Base-by-base conservation (phyloP, 2,797 vertebrate species). In the Platalea minor region DNA sequence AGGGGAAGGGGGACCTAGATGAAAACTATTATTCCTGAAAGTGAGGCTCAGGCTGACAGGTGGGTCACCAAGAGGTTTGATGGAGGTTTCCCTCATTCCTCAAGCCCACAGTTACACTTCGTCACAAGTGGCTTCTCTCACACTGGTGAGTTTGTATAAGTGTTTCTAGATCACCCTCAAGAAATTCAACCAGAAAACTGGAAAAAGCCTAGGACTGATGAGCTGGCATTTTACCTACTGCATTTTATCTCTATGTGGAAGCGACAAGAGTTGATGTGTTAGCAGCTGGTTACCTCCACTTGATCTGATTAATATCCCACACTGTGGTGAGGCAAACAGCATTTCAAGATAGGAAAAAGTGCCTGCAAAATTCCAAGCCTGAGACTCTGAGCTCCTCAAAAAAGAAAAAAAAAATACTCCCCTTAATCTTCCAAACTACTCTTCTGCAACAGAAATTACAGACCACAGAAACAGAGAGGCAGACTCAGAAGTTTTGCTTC, bases 381-480 rank as follows among this genome's bases (percentile, higher is more conserved):
- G 1, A 65, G 29, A 60, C 5, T 5, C 10, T 1, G 0, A 39
- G 20, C 14, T 81, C 61, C 51, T 46, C 16, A 41, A 5, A 46
- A 29, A 25, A 24, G 1, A n/a, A 53, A 56, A 51, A 37, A 39
- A 10, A 4, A 20, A 5, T 14, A 14, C 5, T 70, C 9, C 6
- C 13, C 18, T 89, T 75, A 39, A 48, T 86, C 14, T 61, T 80
- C 53, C 26, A 45, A 88, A 48, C 17, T 61, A 59, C 45, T 73
- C 73, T n/a, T 64, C 39, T 61, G 15, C 19, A 83, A 78, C 13
- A 78, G 17, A 64, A 94, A 84, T 59, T 73, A 69, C 64, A 94
- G 68, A 93, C 39, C 37, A 83, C 35, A 88, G 41, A 91, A 96
- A 59, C 9, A 84, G 53, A 95, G 78, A 91, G 45, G 24, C 60